Evolutionary conservation across 1,140 invertebrate genomes (phyloP).

Genomic region (Gerris buenoi): DNA sequence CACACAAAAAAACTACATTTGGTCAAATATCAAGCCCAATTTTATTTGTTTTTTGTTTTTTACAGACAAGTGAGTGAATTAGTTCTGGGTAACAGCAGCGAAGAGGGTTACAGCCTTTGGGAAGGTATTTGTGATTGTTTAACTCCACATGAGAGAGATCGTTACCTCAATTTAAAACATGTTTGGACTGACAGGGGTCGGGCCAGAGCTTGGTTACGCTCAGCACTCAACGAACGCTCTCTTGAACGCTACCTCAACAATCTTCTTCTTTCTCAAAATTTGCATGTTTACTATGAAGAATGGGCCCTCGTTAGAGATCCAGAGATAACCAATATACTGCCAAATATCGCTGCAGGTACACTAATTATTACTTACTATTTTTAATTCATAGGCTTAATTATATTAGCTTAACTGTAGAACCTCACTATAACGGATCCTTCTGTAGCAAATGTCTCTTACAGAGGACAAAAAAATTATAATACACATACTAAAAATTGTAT

Average conservation of each 20-base stretch:
- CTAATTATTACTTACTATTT: no score
- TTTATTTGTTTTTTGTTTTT: constrained; percentile 15
- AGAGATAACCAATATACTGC: constrained; percentile 55
- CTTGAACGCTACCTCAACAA: constrained; percentile 70
- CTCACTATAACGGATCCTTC: no score
- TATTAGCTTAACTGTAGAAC: no score
- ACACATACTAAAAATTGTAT: no score
- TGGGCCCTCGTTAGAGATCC: constrained; percentile 65
- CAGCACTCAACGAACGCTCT: constrained; percentile 73
- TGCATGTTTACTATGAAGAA: constrained; percentile 57
- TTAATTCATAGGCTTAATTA: no score
- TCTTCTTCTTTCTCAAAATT: constrained; percentile 29
- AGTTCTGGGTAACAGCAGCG: constrained; percentile 32
- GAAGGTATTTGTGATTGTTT: constrained; percentile 52
- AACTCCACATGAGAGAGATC: constrained; percentile 72
- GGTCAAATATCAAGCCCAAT: no score
- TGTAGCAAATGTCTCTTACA: no score
- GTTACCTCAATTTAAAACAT: constrained; percentile 62
- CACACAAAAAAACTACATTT: no score
- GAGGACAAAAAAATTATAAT: no score
- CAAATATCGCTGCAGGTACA: constrained; percentile 72
- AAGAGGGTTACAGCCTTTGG: constrained; percentile 37
- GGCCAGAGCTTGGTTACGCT: constrained; percentile 72
- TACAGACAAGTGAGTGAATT: constrained; percentile 42
- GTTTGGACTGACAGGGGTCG: constrained; percentile 66